Evolutionary conservation across 2,888 invertebrate species (phyloP).

Genomic region (Caenorhabditis sp.): DNA sequence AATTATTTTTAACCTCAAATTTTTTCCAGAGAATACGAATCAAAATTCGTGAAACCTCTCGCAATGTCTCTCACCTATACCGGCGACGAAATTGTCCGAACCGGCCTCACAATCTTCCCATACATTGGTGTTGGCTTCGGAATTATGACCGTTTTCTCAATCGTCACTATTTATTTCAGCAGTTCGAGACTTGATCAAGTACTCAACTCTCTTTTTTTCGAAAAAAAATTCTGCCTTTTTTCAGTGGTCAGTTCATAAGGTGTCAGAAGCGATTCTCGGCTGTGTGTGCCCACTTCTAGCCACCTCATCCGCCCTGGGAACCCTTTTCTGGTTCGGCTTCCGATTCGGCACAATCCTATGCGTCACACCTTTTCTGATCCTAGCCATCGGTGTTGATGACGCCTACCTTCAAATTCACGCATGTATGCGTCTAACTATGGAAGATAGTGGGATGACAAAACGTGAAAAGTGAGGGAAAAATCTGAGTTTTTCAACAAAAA

Average conservation of each 20-base stretch:
- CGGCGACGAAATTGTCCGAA: constrained; percentile 64
- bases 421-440: constrained; percentile 52
- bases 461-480: constrained; percentile 35
- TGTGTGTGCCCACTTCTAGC: constrained; percentile 65
- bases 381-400: constrained; percentile 68
- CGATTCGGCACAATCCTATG: constrained; percentile 67
- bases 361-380: constrained; percentile 66
- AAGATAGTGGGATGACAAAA: constrained; percentile 40
- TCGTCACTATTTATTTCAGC: constrained; percentile 55
- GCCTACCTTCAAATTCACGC: constrained; percentile 66
- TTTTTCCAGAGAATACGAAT: constrained; percentile 55
- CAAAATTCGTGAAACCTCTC: constrained; percentile 45
- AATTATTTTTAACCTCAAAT: too few species aligned
- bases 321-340: constrained; percentile 64
- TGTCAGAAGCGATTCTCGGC: constrained; percentile 56
- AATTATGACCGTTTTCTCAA: constrained; percentile 62
- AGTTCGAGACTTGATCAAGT: constrained; percentile 44
- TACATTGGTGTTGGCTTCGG: constrained; percentile 63
- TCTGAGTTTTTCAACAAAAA: too few species aligned
- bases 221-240: constrained; percentile 1
- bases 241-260: constrained; percentile 52
- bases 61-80: constrained; percentile 61
- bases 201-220: not conserved
- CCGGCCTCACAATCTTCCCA: constrained; percentile 65
- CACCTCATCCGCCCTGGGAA: constrained; percentile 62